Evolutionary conservation across 2,797 vertebrate species (phyloP).

Genomic region (Ptychadena robeensis): DNA sequence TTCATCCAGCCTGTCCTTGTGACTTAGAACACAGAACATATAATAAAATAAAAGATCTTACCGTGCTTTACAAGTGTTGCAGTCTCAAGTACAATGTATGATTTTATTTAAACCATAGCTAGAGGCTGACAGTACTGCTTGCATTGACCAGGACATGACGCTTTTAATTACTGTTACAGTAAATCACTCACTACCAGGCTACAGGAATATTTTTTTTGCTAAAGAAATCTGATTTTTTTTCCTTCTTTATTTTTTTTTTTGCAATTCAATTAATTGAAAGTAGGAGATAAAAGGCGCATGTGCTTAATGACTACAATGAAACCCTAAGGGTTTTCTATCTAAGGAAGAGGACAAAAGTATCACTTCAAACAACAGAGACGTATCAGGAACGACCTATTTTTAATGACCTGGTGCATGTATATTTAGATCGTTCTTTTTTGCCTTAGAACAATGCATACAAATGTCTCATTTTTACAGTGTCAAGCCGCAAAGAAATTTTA

Average conservation of each 20-base stretch:
- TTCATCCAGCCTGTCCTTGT: conserved; percentile 58
- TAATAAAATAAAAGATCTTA: conserved; percentile 53
- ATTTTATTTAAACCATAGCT: conserved; percentile 67
- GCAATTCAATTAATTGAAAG: conserved; percentile 83
- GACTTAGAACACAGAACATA: conserved; percentile 34
- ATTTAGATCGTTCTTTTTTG: conserved; percentile 67
- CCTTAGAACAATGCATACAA: conserved; percentile 69
- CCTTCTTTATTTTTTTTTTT: conserved; percentile 65
- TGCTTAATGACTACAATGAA: conserved; percentile 77
- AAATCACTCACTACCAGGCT: conserved; percentile 74
- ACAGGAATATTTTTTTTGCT: conserved; percentile 70
- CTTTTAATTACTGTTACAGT: conserved; percentile 74
- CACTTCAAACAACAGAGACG: conserved; percentile 79
- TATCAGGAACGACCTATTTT: conserved; percentile 75
- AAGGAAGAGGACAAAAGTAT: conserved; percentile 66
- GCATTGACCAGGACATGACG: conserved; percentile 70
- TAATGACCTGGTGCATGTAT: conserved; percentile 69
- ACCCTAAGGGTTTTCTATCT: conserved; percentile 69
- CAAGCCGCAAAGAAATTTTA: conserved; percentile 64
- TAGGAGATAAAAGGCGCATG: conserved; percentile 80
- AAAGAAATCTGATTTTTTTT: conserved; percentile 70
- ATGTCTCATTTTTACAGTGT: conserved; percentile 64
- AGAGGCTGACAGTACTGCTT: conserved; percentile 67
- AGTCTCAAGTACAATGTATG: conserved; percentile 56
- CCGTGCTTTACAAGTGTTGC: conserved; percentile 65